Evolutionary conservation across 2,797 vertebrate genomes (phyloP), one percentile per base, ranked within the genome.

Genomic region (Potorous gilbertii): DNA sequence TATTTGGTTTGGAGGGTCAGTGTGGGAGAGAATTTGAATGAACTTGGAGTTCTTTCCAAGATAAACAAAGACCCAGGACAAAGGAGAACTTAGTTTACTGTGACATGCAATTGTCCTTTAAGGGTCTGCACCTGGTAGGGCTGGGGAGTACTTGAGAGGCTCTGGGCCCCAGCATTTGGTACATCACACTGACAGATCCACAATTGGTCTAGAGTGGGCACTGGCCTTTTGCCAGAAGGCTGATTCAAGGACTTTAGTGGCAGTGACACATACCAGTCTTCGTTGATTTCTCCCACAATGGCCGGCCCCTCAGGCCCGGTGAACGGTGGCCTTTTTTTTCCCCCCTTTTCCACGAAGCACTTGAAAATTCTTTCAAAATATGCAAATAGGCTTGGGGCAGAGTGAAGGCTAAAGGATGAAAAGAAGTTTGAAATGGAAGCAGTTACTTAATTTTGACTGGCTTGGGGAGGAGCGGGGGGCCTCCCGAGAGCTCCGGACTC

Each of bases 1-100:
- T 97, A 95, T 96, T 97, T 98, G 95, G 96, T 94, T 98, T 97
- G 95, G 97, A 98, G 98, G 96, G 96, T 98, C 97, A 97, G 91
- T 94, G 97, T 96, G 90, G 96, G 98, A 96, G 97, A 97, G 94
- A 89, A 91, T 96, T 97, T 96, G 95, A 97, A 95, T 96, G 96
- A 98, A 98, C 90, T 97, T 89, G 95, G 97, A 95, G 97, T 98
- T 97, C 91, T 97, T 92, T 98, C 97, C 96, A 97, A 97, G 97
- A 95, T 97, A 95, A 98, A 97, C 96, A 98, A 96, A 96, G 93
- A 91, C 90, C 74, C 92, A 95, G 98, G 97, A 98, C 92, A 98
- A 98, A 97, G 98, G 96, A 96, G 97, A 97, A 98, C 89, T 97
- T 96, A 94, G 95, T 97, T 96, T 97, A 97, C 95, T 95, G 90